These are phyloP conservation scores for Troides oblongomaculatus DNA, from an alignment of 2,888 invertebrate genomes.

Conservation along the genomic window DNA sequence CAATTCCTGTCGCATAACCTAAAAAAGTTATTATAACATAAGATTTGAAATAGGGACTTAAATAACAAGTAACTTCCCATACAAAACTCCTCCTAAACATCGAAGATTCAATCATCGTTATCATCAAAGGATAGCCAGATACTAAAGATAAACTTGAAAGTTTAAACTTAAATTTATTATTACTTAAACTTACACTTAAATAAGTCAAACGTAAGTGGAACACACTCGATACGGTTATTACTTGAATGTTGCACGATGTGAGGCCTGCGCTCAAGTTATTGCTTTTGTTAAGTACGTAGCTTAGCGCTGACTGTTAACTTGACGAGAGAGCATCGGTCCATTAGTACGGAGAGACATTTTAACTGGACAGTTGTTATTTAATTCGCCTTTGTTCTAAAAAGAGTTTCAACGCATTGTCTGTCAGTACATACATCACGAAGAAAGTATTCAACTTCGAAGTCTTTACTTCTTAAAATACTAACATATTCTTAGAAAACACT, in stretches of 20 bases:
- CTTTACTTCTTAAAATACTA: neutral
- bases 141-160: too few species aligned
- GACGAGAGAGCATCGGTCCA: constrained; percentile 5
- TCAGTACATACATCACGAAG: neutral
- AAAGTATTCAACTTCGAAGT: neutral
- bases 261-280: constrained; percentile 10
- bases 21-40: too few species aligned
- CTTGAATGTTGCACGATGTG: constrained; percentile 15
- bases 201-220: constrained; percentile 9
- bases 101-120: too few species aligned
- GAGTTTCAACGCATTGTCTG: neutral
- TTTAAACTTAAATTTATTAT: neutral
- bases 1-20: too few species aligned
- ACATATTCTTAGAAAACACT: too few species aligned
- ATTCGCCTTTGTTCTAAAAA: constrained; percentile 5
- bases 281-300: constrained; percentile 16
- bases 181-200: neutral
- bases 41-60: too few species aligned
- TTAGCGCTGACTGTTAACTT: neutral
- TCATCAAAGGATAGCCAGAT: too few species aligned
- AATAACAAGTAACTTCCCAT: too few species aligned
- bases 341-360: constrained; percentile 8
- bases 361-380: constrained; percentile 1
- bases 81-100: too few species aligned
- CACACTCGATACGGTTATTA: constrained; percentile 15